phyloP scores from a whole-genome alignment of 2,888 invertebrate species.

The Eretmocerus hayati region DNA sequence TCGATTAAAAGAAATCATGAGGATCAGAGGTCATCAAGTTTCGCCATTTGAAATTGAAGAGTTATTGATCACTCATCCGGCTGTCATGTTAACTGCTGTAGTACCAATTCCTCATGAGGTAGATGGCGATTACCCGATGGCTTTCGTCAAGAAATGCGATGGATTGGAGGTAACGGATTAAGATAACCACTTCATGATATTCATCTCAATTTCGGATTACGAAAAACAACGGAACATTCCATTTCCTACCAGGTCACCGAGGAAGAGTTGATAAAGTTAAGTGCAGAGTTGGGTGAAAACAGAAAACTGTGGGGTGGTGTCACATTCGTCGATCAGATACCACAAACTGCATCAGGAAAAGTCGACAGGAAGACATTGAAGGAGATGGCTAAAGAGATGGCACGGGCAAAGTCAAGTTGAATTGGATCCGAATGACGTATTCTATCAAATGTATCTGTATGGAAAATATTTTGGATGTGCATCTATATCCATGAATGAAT shows the following conservation, averaged over 20 bases:
- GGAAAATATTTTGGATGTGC: too few relatives aligned
- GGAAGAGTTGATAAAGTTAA: slow-evolving; percentile 31
- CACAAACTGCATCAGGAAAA: slow-evolving; percentile 33
- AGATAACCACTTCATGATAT: background rate
- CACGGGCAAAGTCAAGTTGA: too few relatives aligned
- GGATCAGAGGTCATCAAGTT: slow-evolving; percentile 37
- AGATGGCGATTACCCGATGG: slow-evolving; percentile 36
- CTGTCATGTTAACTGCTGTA: slow-evolving; percentile 35
- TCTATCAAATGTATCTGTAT: too few relatives aligned
- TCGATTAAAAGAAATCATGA: slow-evolving; percentile 38
- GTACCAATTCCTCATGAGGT: slow-evolving; percentile 30
- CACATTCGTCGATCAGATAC: slow-evolving; percentile 31
- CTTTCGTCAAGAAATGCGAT: slow-evolving; percentile 30
- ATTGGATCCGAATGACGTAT: too few relatives aligned
- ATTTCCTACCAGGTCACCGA: slow-evolving; percentile 32
- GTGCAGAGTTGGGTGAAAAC: slow-evolving; percentile 27
- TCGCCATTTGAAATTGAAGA: slow-evolving; percentile 37
- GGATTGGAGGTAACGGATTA: slow-evolving; percentile 24
- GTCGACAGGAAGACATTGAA: slow-evolving; percentile 28
- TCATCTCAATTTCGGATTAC: background rate
- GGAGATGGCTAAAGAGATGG: slow-evolving; percentile 27
- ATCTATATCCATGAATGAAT: too few relatives aligned
- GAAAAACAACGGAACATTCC: background rate
- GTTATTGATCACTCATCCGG: slow-evolving; percentile 30
- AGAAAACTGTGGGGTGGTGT: slow-evolving; percentile 35